phyloP scores from a whole-genome alignment of 1,140 invertebrate genomes.

The Ceratina australensis region DNA sequence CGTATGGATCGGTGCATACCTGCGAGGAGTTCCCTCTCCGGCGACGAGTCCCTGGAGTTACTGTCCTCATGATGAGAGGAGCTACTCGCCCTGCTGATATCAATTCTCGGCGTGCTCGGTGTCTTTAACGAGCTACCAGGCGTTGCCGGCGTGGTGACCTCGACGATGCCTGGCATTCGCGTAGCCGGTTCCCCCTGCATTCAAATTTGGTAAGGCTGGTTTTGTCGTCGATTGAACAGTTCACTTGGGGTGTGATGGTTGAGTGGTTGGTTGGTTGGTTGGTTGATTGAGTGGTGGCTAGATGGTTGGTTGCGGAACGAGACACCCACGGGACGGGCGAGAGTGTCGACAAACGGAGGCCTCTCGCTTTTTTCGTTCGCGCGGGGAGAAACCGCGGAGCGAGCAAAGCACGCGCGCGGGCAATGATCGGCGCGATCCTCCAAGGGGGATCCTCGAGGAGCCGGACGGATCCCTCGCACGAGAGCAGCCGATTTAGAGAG shows the following conservation, averaged over 20 bases:
- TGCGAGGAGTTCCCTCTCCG: conserved; percentile 86
- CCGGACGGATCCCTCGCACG: conserved; percentile 9
- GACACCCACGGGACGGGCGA: conserved; percentile 37
- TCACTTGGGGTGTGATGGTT: conserved; percentile 55
- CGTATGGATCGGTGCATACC: conserved; percentile 57
- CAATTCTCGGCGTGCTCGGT: conserved; percentile 89
- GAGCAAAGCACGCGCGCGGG: too few relatives aligned
- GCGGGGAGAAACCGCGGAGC: too few relatives aligned
- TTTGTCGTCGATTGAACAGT: conserved; percentile 49
- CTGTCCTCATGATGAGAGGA: conserved; percentile 91
- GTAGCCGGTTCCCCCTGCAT: conserved; percentile 77
- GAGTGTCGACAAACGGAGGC: conserved; percentile 36
- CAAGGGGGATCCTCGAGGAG: conserved; percentile 12
- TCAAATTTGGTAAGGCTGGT: conserved; percentile 67
- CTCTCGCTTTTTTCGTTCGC: conserved; percentile 1
- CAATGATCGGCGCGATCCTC: neutral
- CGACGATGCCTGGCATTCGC: conserved; percentile 85
- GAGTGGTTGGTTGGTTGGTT: conserved; percentile 42
- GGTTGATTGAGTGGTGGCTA: conserved; percentile 28
- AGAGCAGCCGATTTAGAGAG: conserved; percentile 34
- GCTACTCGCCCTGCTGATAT: conserved; percentile 92
- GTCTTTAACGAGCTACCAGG: conserved; percentile 81
- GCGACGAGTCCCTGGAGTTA: conserved; percentile 86
- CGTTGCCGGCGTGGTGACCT: conserved; percentile 81
- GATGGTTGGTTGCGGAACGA: conserved; percentile 33